Evolutionary conservation across 2,888 invertebrate species (phyloP).

Genomic region (Stenodema calcarata): DNA sequence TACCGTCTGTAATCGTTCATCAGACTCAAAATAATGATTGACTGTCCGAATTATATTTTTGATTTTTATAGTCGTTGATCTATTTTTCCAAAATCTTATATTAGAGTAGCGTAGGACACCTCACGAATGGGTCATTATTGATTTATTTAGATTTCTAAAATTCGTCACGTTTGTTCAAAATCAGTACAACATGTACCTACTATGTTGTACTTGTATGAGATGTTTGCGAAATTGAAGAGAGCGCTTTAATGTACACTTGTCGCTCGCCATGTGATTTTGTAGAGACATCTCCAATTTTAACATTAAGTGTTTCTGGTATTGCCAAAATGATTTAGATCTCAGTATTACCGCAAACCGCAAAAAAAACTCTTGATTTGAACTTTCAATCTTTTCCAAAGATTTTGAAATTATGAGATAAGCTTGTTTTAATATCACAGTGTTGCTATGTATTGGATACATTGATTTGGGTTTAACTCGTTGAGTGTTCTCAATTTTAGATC

Average conservation of each 20-base stretch:
- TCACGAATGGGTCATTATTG: slow-evolving; percentile 9
- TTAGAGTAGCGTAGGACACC: slow-evolving; percentile 12
- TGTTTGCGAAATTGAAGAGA: neutral
- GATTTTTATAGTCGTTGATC: slow-evolving; percentile 50
- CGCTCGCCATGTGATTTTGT: slow-evolving; percentile 31
- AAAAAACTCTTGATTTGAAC: neutral
- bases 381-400: neutral
- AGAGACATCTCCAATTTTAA: neutral
- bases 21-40: slow-evolving; percentile 37
- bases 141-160: neutral
- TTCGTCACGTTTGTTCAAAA: neutral
- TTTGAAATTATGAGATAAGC: neutral
- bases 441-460: too few species aligned
- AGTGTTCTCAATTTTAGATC: too few species aligned
- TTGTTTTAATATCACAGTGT: too few species aligned
- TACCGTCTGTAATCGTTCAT: neutral
- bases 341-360: slow-evolving; percentile 36
- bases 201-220: neutral
- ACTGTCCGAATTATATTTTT: slow-evolving; percentile 47
- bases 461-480: too few species aligned
- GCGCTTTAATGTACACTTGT: neutral
- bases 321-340: slow-evolving; percentile 39
- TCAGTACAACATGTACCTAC: neutral
- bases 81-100: slow-evolving; percentile 48
- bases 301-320: slow-evolving; percentile 12